phyloP scores from a whole-genome alignment of 2,888 invertebrate genomes.

The Catonia carolina region DNA sequence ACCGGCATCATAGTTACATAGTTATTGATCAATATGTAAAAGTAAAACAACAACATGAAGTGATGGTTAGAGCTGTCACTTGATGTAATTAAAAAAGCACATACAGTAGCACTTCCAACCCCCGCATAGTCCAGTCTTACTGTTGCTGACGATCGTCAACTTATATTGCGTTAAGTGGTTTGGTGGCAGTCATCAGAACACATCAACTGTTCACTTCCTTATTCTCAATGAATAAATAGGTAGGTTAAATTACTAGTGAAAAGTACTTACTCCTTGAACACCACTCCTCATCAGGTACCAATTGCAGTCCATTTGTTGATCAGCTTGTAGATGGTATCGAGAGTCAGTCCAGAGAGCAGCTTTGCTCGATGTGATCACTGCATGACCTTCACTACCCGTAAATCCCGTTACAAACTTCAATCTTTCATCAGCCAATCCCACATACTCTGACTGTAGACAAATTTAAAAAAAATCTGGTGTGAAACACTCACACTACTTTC shows the following conservation, averaged over 20 bases:
- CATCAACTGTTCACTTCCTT: too few species aligned
- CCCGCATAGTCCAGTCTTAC: too few species aligned
- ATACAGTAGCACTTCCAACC: too few species aligned
- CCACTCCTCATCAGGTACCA: conserved; percentile 86
- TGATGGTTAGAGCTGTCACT: too few species aligned
- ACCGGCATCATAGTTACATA: too few species aligned
- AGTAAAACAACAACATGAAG: background rate
- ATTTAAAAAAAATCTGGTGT: too few species aligned
- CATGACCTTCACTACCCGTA: conserved; percentile 84
- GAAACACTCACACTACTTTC: too few species aligned
- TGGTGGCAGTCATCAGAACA: too few species aligned
- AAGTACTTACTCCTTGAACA: conserved; percentile 6
- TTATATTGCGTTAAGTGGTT: background rate
- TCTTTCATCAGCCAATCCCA: conserved; percentile 75
- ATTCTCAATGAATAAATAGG: too few species aligned
- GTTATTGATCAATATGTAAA: too few species aligned
- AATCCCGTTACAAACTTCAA: conserved; percentile 83
- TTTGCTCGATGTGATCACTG: conserved; percentile 64
- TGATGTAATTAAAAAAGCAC: too few species aligned
- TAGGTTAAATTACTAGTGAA: background rate
- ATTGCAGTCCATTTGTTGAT: conserved; percentile 66
- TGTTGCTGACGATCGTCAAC: too few species aligned
- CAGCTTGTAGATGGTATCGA: conserved; percentile 86
- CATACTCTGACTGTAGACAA: conserved; percentile 81
- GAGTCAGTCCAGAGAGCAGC: conserved; percentile 97